A percentile compares a stretch with the other conserved stretches of the same genome.
Evolutionary conservation across 2,888 invertebrate species (phyloP).

Genomic region (Phytoseiulus persimilis): DNA sequence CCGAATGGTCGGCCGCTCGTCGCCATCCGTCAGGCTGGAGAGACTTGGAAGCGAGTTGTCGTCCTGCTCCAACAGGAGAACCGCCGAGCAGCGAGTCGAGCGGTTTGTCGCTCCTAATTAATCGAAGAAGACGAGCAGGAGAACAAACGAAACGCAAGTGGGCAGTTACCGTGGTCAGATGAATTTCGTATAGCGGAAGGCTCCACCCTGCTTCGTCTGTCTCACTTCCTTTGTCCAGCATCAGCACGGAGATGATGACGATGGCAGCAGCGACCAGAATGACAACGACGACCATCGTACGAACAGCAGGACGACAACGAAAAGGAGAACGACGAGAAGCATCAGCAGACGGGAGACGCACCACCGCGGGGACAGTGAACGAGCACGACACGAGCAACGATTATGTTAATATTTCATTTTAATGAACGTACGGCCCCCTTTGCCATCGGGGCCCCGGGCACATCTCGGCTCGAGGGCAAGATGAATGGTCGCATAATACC

Average conservation of each 20-base stretch:
- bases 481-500: background rate
- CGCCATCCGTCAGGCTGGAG: background rate
- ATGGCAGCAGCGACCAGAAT: background rate
- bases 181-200: background rate
- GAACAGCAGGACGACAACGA: background rate
- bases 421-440: conserved; percentile 13
- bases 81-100: no score
- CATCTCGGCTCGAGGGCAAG: background rate
- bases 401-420: conserved; percentile 39
- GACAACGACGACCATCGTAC: background rate
- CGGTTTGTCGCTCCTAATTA: background rate
- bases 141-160: background rate
- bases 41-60: background rate
- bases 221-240: background rate
- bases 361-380: background rate
- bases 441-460: background rate
- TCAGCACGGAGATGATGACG: no score
- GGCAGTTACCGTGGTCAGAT: background rate
- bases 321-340: background rate
- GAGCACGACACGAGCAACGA: conserved; percentile 36
- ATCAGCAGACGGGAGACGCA: background rate
- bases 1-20: background rate
- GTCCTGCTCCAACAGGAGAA: background rate
- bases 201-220: background rate
- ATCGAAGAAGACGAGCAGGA: background rate